Evolutionary conservation across 2,797 vertebrate genomes (phyloP), one percentile per base, ranked within the genome.

Genomic region (Sitta carolinensis): DNA sequence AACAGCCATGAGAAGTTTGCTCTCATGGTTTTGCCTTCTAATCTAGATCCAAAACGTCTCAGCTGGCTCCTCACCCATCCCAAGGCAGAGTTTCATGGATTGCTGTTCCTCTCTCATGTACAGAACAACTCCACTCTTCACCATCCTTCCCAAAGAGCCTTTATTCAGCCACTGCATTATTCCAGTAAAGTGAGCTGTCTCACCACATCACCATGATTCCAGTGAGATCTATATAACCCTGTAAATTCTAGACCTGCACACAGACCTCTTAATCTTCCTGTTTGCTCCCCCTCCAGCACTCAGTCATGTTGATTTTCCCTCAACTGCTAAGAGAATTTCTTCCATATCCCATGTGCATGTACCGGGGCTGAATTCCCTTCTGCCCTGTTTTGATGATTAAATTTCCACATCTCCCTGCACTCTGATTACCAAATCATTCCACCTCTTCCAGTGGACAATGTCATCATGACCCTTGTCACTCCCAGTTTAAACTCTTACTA

Each of bases 91-190:
- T 58, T 70, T 54, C 21, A 34, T 22, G 36, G 15, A 50, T 50
- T 18, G 3, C 10, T 2, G 0, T 29, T 72, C 19, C 45, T 54
- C 13, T 58, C 2, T 76, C 25, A 26, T 5, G 11, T n/a, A 36
- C 14, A 32, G 40, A 55, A 15, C 15, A 68, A 5, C 9, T 61
- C n/a, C 20, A 38, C 15, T 42, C 12, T 40, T 68, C 50, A 68
- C 21, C 27, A 47, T 38, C 9, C 5, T 61, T 80, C 25, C 14
- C 55, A 48, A 89, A 51, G 27, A 50, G 9, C 23, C 25, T 74
- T 16, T 23, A 21, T 75, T 20, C 11, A 59, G 64, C 21, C n/a
- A 19, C 23, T 38, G 30, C 9, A 13, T 47, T 79, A 21, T 43
- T 59, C 30, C 36, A 34, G 22, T 29, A 15, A 19, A 10, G 9